These are phyloP conservation scores for Caenorhabditis macrosperma DNA, from an alignment of 2,888 invertebrate genomes.

Conservation along the genomic window DNA sequence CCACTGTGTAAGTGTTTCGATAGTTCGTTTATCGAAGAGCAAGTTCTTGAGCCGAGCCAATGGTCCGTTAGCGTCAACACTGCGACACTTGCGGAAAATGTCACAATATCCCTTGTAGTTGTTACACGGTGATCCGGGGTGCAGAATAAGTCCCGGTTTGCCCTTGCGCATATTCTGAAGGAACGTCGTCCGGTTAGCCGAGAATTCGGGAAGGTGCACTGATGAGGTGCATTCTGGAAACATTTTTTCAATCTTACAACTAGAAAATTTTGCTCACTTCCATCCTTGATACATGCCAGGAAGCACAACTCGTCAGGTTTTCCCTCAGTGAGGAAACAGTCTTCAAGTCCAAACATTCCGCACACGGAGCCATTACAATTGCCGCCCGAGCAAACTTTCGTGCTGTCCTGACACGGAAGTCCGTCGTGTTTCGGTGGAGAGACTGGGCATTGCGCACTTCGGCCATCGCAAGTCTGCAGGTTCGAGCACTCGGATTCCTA, in stretches of 20 bases:
- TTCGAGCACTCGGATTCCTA: slow-evolving; percentile 78
- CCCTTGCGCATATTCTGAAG: slow-evolving; percentile 72
- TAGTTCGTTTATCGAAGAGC: slow-evolving; percentile 76
- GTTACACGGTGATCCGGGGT: slow-evolving; percentile 98
- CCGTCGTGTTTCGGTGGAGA: slow-evolving; percentile 90
- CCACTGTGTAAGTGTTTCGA: slow-evolving; percentile 76
- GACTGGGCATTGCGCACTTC: slow-evolving; percentile 89
- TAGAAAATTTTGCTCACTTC: slow-evolving; percentile 68
- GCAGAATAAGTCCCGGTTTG: slow-evolving; percentile 82
- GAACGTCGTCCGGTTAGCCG: slow-evolving; percentile 68
- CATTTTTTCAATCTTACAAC: neutral
- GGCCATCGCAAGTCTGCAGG: slow-evolving; percentile 76
- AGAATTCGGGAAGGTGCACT: slow-evolving; percentile 76
- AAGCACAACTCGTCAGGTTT: slow-evolving; percentile 88
- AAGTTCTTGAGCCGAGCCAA: slow-evolving; percentile 89
- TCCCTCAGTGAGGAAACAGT: slow-evolving; percentile 91
- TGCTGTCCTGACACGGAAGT: slow-evolving; percentile 96
- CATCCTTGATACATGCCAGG: slow-evolving; percentile 87
- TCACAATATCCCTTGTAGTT: slow-evolving; percentile 97
- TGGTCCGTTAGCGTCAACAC: slow-evolving; percentile 98
- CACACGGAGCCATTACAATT: slow-evolving; percentile 94
- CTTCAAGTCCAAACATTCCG: slow-evolving; percentile 92
- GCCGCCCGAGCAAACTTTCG: slow-evolving; percentile 85
- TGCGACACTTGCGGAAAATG: slow-evolving; percentile 97
- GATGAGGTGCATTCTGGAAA: slow-evolving; percentile 75